Evolutionary conservation across 2,113 vertebrate species (phyloP), one percentile per base, ranked within the genome.

Genomic region (Pterocles burchelli): DNA sequence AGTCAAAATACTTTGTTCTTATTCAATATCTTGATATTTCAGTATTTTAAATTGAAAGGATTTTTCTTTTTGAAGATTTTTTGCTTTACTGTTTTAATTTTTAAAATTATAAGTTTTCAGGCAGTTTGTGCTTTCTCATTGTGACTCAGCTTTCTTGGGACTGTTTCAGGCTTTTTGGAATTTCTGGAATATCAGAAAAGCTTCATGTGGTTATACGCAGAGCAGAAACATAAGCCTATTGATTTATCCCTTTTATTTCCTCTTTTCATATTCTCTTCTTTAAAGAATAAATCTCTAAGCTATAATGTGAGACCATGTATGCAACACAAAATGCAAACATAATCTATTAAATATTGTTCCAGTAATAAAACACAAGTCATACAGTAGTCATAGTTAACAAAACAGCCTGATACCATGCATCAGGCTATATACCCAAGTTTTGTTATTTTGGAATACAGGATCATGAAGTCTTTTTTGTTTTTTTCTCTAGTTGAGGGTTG

Each of bases 1-100:
- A 90, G 86, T 90, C 71, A 83, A 77, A 72, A 80, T 92, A 52
- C 18, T 85, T 88, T 90, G 22, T 48, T 92, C 63, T 74, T 83
- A 89, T 95, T 88, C 83, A 84, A 43, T 89, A 90, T 74, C 63
- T 92, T 85, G 78, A 88, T 93, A 89, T 85, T 85, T 84, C 86
- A 68, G 65, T 86, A 67, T 70, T 86, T 78, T 76, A 92, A 90
- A 93, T 31, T 48, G 55, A 94, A 95, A 84, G 3, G 34, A 55
- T 80, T 93, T 96, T 96, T 90, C 46, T 80, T 59, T 73, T 70
- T 92, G 55, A 88, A 90, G 58, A 34, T 46, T 62, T 93, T 93
- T 90, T 88, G 62, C 54, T 80, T 94, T 77, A 70, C 9, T 34
- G 5, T 77, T 95, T 88, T 86, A 83, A 70, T 88, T 94, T 83